phyloP scores from a whole-genome alignment of 2,113 vertebrate genomes.

The Murina feae region DNA sequence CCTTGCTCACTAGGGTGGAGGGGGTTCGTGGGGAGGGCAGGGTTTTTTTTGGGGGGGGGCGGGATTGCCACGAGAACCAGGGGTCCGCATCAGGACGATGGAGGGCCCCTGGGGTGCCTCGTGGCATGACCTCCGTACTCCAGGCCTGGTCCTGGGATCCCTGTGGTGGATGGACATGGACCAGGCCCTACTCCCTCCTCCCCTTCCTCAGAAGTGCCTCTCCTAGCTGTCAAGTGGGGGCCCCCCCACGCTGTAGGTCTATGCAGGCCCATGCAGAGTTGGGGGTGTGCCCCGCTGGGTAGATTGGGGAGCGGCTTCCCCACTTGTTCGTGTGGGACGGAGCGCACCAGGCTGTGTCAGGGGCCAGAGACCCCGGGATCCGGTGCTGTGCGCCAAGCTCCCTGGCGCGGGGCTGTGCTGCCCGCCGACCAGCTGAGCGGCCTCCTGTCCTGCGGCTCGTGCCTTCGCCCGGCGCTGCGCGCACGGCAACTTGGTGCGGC shows the following conservation, averaged over 20 bases:
- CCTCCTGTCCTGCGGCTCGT: background rate
- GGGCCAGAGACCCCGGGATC: background rate
- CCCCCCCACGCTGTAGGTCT: no score
- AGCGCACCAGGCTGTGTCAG: background rate
- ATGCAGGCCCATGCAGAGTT: background rate
- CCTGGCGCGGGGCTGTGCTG: background rate
- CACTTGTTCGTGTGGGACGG: background rate
- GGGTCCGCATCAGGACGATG: constrained; percentile 2
- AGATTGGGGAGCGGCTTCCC: background rate
- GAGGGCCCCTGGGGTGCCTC: background rate
- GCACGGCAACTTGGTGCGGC: background rate
- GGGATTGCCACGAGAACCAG: constrained; percentile 24
- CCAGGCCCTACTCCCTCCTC: background rate
- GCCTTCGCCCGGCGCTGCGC: background rate
- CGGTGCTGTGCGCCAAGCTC: no score
- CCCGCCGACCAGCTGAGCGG: background rate
- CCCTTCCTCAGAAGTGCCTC: background rate
- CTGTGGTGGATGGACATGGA: background rate
- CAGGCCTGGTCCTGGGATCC: background rate
- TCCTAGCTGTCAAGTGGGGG: no score
- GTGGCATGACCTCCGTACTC: background rate
- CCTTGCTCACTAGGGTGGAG: background rate
- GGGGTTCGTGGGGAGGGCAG: background rate
- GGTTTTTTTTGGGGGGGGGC: background rate
- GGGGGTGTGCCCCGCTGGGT: background rate